Evolutionary conservation across 1,140 invertebrate species (phyloP).

Genomic region (Heliothis subflexa): DNA sequence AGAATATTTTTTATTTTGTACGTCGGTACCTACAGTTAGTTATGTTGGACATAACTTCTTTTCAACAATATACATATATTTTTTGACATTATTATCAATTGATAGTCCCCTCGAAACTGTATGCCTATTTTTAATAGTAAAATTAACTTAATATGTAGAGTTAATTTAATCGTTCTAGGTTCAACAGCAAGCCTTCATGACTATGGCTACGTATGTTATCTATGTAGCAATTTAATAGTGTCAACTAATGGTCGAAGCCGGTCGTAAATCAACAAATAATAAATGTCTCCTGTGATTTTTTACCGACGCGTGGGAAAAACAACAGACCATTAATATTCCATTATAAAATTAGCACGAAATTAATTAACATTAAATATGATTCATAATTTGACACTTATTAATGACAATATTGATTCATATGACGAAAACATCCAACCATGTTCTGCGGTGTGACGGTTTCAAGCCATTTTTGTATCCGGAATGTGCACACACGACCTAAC

Average conservation of each 20-base stretch:
- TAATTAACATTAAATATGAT: slow-evolving; percentile 10
- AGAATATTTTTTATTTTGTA: too few species aligned
- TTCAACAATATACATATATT: too few species aligned
- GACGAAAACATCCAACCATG: neutral
- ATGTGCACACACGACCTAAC: slow-evolving; percentile 37
- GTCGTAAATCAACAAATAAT: slow-evolving; percentile 6
- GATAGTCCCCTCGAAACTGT: too few species aligned
- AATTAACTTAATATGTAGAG: too few species aligned
- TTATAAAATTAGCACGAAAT: slow-evolving; percentile 13
- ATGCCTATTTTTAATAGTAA: too few species aligned
- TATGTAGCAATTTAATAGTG: neutral
- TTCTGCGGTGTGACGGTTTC: neutral
- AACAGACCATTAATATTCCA: slow-evolving; percentile 1
- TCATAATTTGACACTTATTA: neutral
- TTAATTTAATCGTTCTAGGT: too few species aligned
- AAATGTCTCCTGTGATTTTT: slow-evolving; percentile 15
- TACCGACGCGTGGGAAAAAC: slow-evolving; percentile 14
- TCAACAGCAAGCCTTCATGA: too few species aligned
- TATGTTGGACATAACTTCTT: too few species aligned
- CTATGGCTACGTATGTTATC: too few species aligned
- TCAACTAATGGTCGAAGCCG: neutral
- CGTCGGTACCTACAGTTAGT: too few species aligned
- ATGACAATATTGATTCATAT: neutral
- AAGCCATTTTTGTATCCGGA: slow-evolving; percentile 29
- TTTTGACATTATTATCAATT: too few species aligned